Percentiles rank a stretch among this genome's conserved stretches.
Conservation (phyloP, 2,113 vertebrate species). For the Callithrix jacchus region DNA sequence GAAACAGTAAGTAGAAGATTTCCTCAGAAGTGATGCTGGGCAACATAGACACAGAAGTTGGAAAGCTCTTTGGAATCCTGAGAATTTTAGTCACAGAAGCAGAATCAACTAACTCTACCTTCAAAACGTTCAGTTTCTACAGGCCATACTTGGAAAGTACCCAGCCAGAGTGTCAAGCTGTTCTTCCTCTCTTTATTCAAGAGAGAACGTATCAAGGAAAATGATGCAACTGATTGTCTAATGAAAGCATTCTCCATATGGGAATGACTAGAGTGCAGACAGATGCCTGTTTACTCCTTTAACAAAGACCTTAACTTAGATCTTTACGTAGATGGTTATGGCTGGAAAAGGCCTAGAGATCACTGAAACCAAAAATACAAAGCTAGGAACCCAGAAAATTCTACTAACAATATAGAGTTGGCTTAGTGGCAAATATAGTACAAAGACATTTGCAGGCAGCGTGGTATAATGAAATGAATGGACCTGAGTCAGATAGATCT, state of each 20-base stretch:
- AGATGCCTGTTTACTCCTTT: not conserved
- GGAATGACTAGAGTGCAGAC: not conserved
- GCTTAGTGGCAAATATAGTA: not conserved
- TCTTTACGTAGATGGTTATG: not conserved
- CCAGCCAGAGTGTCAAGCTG: not conserved
- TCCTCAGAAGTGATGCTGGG: not conserved
- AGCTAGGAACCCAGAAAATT: slow-evolving; percentile 3
- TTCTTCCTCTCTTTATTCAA: not conserved
- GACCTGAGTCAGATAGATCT: not conserved
- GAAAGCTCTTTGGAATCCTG: not conserved
- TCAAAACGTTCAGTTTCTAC: not conserved
- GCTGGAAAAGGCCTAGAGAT: not conserved
- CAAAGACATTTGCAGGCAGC: not conserved
- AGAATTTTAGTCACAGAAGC: not conserved
- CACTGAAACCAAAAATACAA: not conserved
- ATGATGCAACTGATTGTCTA: not conserved
- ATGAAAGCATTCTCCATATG: not conserved
- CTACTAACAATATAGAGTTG: not conserved
- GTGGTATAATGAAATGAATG: not conserved
- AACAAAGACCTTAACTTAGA: not conserved
- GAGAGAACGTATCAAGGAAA: not conserved
- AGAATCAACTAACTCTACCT: not conserved
- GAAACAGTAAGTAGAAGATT: not conserved
- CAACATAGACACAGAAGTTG: not conserved
- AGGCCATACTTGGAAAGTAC: not conserved